A percentile compares a stretch with the other conserved stretches of the same genome.
phyloP scores from a whole-genome alignment of 2,797 vertebrate genomes.

The Australoheros facetus region DNA sequence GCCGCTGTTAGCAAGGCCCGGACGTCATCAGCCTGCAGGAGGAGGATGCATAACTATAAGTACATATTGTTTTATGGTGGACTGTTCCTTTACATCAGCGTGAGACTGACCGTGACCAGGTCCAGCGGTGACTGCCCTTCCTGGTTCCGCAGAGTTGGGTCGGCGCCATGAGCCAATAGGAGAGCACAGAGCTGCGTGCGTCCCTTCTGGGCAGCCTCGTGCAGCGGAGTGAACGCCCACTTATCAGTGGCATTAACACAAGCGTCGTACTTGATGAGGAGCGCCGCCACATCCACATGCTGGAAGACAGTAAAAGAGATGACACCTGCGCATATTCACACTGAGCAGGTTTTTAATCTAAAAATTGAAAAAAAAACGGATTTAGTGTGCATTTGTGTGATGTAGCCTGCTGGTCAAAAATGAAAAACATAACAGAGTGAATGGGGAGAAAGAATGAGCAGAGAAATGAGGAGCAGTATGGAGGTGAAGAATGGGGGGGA shows the following conservation, averaged over 20 bases:
- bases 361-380: not conserved
- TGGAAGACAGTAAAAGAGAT: not conserved
- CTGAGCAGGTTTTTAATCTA: not conserved
- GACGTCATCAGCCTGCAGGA: conserved; percentile 18
- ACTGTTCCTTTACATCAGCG: not conserved
- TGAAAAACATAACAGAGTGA: too few species aligned
- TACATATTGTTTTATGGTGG: not conserved
- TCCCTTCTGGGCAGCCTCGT: conserved; percentile 78
- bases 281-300: conserved; percentile 12
- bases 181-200: conserved; percentile 77
- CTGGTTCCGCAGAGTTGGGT: conserved; percentile 47
- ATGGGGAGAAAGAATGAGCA: not conserved
- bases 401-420: not conserved
- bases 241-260: conserved; percentile 75
- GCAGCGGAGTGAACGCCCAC: conserved; percentile 78
- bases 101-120: conserved; percentile 10
- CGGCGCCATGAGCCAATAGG: conserved; percentile 75
- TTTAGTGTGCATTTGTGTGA: not conserved
- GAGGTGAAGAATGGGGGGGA: not conserved
- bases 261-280: conserved; percentile 14
- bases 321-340: not conserved
- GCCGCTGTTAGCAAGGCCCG: conserved; percentile 8
- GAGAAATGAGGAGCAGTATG: not conserved
- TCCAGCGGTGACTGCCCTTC: conserved; percentile 16
- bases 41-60: not conserved